Base-by-base conservation (phyloP, 1,140 invertebrate species). In the Orchesella cincta region DNA sequence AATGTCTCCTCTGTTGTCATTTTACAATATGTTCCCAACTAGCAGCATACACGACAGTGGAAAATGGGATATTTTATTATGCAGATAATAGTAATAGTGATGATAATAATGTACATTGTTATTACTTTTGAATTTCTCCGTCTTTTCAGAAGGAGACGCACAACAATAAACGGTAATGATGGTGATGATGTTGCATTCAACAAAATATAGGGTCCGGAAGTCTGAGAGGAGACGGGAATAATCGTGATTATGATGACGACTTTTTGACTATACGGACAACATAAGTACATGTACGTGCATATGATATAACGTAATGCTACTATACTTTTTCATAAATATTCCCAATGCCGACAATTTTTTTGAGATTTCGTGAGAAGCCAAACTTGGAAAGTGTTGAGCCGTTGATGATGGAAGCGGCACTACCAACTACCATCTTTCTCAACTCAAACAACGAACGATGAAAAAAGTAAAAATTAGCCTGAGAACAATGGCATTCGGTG, bases 121-220 rank as follows among this genome's bases (percentile, higher is more conserved):
- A 57, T 57, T 57, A 18, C 29, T 18, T 67, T 67, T 67, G 29
- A 31, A 31, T 67, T 14, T 8, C 33, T 67, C 3, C 33, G 8
- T 8, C 31, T 16, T 67, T 67, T 67, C 31, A 67, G 8, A 31
- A 33, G 12, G n/a, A 33, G 3, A 67, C n/a, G 20, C 39, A 12
- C 62, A 67, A 67, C 62, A 67, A 67, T 31, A 67, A 67, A 67
- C 28, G 26, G 28, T 67, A 67, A 67, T 67, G 62, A 67, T 29
- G 14, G n/a, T 33, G 62, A 67, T 67, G 62, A 67, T 67, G 62
- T 33, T 31, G 62, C 62, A 67, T 67, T 67, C 62, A 31, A n/a
- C 23, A 31, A 67, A 67, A 67, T 33, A 67, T 33, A 29, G 62
- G 62, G 28, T 67, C 62, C 62, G 62, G 62, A 67, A 67, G 62